phyloP scores from a whole-genome alignment of 2,113 vertebrate species.

The Clinocottus analis region DNA sequence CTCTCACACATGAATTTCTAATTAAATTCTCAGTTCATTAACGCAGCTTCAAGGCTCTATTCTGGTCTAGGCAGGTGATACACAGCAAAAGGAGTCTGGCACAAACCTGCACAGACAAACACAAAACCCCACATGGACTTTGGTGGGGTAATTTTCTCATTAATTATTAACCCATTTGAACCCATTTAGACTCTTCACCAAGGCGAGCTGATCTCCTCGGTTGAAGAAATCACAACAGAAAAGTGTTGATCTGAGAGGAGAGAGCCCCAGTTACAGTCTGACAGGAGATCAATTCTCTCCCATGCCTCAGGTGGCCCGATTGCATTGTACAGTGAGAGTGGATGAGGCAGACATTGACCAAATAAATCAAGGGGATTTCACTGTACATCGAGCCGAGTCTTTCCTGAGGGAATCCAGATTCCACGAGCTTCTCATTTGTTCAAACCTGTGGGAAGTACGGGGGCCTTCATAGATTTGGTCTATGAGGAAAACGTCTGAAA shows the following conservation, averaged over 20 bases:
- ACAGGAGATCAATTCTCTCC: constrained; percentile 58
- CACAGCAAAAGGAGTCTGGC: constrained; percentile 20
- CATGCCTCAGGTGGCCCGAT: constrained; percentile 15
- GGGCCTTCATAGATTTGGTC: background rate
- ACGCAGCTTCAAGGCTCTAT: constrained; percentile 26
- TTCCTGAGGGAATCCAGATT: constrained; percentile 15
- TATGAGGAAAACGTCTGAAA: background rate
- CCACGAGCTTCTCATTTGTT: background rate
- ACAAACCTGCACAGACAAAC: constrained; percentile 60
- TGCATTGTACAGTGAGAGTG: constrained; percentile 48
- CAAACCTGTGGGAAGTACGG: constrained; percentile 25
- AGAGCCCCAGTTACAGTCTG: constrained; percentile 27
- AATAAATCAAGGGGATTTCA: constrained; percentile 55
- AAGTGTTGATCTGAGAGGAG: constrained; percentile 44
- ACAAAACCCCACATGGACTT: constrained; percentile 69
- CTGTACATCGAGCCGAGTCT: constrained; percentile 1
- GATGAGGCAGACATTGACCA: constrained; percentile 33
- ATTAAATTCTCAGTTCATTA: background rate
- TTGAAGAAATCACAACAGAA: constrained; percentile 44
- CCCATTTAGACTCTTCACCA: constrained; percentile 62
- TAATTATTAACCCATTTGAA: constrained; percentile 72
- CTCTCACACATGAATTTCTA: background rate
- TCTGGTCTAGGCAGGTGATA: constrained; percentile 43
- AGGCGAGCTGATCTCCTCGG: constrained; percentile 54
- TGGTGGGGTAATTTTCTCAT: constrained; percentile 65